Base-by-base conservation (phyloP, 2,113 vertebrate genomes). In the Pionites leucogaster region DNA sequence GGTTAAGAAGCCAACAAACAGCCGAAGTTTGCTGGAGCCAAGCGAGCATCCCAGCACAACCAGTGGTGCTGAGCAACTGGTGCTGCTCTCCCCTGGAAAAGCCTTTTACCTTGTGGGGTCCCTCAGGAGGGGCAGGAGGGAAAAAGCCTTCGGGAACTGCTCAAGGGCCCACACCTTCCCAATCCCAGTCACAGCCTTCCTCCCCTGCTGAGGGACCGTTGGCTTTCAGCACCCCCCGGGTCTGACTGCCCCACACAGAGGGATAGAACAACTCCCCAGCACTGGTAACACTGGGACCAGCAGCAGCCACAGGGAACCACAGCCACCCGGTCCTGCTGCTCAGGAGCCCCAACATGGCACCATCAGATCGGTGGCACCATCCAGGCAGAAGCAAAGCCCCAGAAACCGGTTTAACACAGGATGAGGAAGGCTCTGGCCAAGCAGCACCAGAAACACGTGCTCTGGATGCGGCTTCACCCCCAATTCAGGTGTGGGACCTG, bases 401-500 rank as follows among this genome's bases (percentile, higher is more conserved):
- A 35, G 33, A 35, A 82, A 46, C 53, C 10, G 10, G 39, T 63
- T 39, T 29, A 52, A 46, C 13, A 7, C 24, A 2, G 2, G 39
- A 4, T 6, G 57, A 77, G 52, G 74, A 55, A 22, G 11, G 16
- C 23, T 70, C 57, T 5, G 1, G 42, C 52, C 84, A 68, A 85
- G 27, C 15, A 57, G 67, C 46, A 20, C 28, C 4, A 5, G 69
- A 46, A 14, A 35, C 3, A 4, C 1, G 0, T 2, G 41, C 17
- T n/a, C 60, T 28, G 72, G 57, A 31, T 24, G 17, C 5, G 2
- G 47, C 60, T 69, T 86, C 7, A 2, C 37, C 18, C 57, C 57
- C 2, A 2, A 1, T 5, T 37, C 23, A 33, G 10, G 4, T 15
- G 27, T 1, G 1, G 44, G 37, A 80, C 14, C 0, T 0, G 28